A percentile compares a stretch with the other conserved stretches of the same genome.
phyloP scores from a whole-genome alignment of 1,140 invertebrate species.

The Philopotamus ludificatus region DNA sequence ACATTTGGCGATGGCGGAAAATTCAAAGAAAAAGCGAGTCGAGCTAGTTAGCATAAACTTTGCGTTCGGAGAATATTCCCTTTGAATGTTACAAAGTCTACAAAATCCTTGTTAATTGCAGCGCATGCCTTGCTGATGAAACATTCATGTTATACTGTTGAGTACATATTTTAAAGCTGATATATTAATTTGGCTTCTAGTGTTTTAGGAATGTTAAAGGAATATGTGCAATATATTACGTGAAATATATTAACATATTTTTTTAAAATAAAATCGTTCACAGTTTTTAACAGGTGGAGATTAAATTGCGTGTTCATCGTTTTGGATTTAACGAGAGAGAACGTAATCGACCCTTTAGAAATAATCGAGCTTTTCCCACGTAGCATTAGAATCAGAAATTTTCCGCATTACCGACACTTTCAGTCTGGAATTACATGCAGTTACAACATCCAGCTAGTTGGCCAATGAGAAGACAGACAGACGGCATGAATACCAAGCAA shows the following conservation, averaged over 20 bases:
- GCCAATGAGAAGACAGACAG: slow-evolving; percentile 16
- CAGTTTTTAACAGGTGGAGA: not conserved
- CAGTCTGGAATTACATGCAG: slow-evolving; percentile 33
- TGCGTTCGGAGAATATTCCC: slow-evolving; percentile 28
- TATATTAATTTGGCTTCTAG: not conserved
- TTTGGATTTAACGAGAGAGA: too few relatives aligned
- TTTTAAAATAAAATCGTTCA: not conserved
- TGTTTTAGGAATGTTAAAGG: too few relatives aligned
- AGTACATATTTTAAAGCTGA: too few relatives aligned
- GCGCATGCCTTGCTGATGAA: slow-evolving; percentile 9
- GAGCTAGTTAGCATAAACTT: too few relatives aligned
- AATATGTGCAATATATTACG: not conserved
- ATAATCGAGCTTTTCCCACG: slow-evolving; percentile 26
- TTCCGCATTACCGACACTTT: slow-evolving; percentile 24
- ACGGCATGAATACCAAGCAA: slow-evolving; percentile 25
- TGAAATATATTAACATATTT: not conserved
- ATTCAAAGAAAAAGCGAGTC: slow-evolving; percentile 31
- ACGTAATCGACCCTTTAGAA: slow-evolving; percentile 32
- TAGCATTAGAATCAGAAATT: slow-evolving; percentile 26
- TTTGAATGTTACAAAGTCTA: slow-evolving; percentile 26
- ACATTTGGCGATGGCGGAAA: not conserved
- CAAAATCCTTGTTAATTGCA: slow-evolving; percentile 36
- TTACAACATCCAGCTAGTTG: slow-evolving; percentile 24
- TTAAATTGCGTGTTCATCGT: too few relatives aligned
- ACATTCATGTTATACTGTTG: slow-evolving; percentile 6